A percentile compares a stretch with the other conserved stretches of the same genome.
These are phyloP conservation scores for Pterocles orientalis DNA, from an alignment of 2,113 vertebrate species.

Conservation along the genomic window DNA sequence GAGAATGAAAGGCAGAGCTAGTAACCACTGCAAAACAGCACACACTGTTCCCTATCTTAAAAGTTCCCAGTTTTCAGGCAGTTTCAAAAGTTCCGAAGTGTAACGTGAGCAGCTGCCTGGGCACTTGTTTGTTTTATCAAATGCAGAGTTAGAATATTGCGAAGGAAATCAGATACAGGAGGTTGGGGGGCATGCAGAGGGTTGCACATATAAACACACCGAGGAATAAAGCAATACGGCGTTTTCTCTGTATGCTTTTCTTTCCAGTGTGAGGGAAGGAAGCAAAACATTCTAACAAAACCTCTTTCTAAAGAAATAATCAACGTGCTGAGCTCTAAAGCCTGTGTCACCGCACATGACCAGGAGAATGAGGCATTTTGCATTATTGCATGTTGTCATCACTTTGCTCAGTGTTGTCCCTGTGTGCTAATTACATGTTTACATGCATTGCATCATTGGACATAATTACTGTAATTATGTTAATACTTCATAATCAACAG, in stretches of 20 bases:
- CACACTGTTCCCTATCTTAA: background rate
- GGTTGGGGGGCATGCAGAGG: background rate
- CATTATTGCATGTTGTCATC: slow-evolving; percentile 43
- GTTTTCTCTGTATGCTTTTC: slow-evolving; percentile 28
- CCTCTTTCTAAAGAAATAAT: slow-evolving; percentile 41
- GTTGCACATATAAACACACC: background rate
- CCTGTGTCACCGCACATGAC: background rate
- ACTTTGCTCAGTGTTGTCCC: slow-evolving; percentile 30
- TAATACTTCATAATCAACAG: slow-evolving; percentile 49
- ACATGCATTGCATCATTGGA: slow-evolving; percentile 48
- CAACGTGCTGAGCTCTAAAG: slow-evolving; percentile 9
- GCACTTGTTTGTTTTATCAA: slow-evolving; percentile 56
- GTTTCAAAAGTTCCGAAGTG: slow-evolving; percentile 30
- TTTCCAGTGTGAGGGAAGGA: slow-evolving; percentile 16
- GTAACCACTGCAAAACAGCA: background rate
- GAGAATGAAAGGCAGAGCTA: background rate
- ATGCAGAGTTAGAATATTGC: slow-evolving; percentile 16
- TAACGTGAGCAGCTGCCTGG: slow-evolving; percentile 28
- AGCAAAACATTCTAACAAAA: slow-evolving; percentile 46
- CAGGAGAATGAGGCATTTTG: background rate
- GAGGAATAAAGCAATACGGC: background rate
- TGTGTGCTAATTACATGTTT: slow-evolving; percentile 56
- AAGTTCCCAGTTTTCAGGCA: slow-evolving; percentile 18
- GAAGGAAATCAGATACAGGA: slow-evolving; percentile 15
- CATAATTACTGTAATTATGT: slow-evolving; percentile 62